Evolutionary conservation across 2,888 invertebrate genomes (phyloP), one percentile per base, ranked within the genome.

Genomic region (Epistrophe grossulariae): DNA sequence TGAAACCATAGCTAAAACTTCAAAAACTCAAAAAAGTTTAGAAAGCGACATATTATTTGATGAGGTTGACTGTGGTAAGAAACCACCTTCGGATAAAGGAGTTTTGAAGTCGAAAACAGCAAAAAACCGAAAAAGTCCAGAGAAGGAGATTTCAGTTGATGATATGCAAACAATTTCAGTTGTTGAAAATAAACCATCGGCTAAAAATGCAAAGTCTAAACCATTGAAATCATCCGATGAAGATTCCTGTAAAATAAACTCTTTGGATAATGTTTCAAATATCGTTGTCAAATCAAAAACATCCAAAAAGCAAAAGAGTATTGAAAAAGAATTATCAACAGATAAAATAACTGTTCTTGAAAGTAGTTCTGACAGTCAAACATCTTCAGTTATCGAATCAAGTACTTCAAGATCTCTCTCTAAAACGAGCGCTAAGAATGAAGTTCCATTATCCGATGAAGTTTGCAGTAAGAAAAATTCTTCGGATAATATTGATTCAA

Each of bases 61-160:
- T 55, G 70, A 70, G 40, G 70, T 55, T 40, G 68, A 68, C 1
- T 40, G 70, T 7, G n/a, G 3, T 31, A 70, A 52, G n/a, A 70
- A 55, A 40, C 4, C 11, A 0, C 0, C 17, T n/a, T 40, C 9
- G 11, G 68, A 52, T 35, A 68, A 50, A 1, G 50, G 13, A 13
- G 9, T 4, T n/a, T 8, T 4, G 2, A 70, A 70, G 28, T 55
- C 70, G 1, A 68, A 68, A 68, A 13, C 45, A 17, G 0, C 15
- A 1, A 55, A 55, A 55, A 24, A 8, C 24, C 50, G 68, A 15
- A 68, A 40, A 11, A 70, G 70, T 4, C 10, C n/a, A 8, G 70
- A 70, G 8, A 70, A 55, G 6, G 70, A 70, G 28, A 28, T 40
- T n/a, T 6, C 28, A 28, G 6, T 11, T 40, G 40, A 70, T n/a